Base-by-base conservation (phyloP, 2,888 invertebrate genomes). In the Melieria crassipennis region DNA sequence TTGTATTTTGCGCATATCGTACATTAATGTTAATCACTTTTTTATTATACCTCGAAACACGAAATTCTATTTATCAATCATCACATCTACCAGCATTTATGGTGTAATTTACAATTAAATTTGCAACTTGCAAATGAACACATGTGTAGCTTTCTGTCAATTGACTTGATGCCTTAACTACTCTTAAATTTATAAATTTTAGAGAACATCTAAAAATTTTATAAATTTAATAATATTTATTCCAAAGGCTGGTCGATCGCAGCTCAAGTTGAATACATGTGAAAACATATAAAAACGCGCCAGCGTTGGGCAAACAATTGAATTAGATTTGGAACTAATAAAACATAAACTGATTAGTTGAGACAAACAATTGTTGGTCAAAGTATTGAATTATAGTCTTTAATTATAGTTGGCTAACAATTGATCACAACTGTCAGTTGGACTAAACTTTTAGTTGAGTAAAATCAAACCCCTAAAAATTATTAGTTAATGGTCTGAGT, bases 191-290 rank as follows among this genome's bases (percentile, higher is more conserved):
- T 62, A 42, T 47, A 57, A 66, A 62, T 43, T 62, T 60, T 52
- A 55, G 60, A 65, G 30, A 56, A 45, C 47, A 43, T 62, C 48
- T 62, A n/a, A 9, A 50, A 46, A 46, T 57, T 57, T 69, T 5
- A 56, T 30, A 45, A 52, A 65, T 48, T 50, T 55, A 60, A 64
- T 61, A 67, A 70, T 64, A 62, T 65, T 58, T 64, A 64, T 60
- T 70, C 56, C 60, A 67, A 70, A 73, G 70, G 66, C 66, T 56
- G 55, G 58, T 56, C 42, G 46, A 66, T 9, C 11, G 61, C 16
- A 16, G 11, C 52, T 9, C 11, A 52, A 10, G 9, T 16, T 30
- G 42, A 16, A 42, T 16, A 58, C 42, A 16, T 58, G 5, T 30
- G 42, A 58, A 58, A 58, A 58, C 10, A 58, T 2, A 30, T 30